Evolutionary conservation across 2,888 invertebrate genomes (phyloP), one percentile per base, ranked within the genome.

Genomic region (Phoenoteleia sp.): DNA sequence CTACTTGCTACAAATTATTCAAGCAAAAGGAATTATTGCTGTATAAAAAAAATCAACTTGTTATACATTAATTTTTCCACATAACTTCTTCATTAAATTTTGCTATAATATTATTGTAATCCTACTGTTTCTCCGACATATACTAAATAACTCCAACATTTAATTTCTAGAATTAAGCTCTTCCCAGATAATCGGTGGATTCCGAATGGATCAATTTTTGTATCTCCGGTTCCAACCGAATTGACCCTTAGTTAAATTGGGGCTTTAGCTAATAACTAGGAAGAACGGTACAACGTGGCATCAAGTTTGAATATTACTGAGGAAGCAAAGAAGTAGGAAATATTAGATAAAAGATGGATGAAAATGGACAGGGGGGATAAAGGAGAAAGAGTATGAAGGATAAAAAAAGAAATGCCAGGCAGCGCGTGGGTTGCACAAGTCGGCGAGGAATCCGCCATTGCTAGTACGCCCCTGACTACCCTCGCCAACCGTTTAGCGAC

Each of bases 371-470:
- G 49, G 74, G 69, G n/a, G 71, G 66, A 84, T 74, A 64, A 75
- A 9, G 71, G 45, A 42, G 75, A 60, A 64, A 64, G 84, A 85
- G 64, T 75, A 82, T 84, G 86, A 83, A 74, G 64, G 72, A 82
- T 84, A 85, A 83, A 74, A 67, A 60, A 81, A 80, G 81, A 76
- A 74, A 84, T 82, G 71, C 79, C 62, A 80, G 29, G 82, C 47
- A 49, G 75, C 86, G 88, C 87, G 88, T 90, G 88, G 89, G 88
- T 90, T 88, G 89, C 87, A 84, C 87, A 89, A 90, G 87, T 77
- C 52, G 74, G 58, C 74, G 74, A 81, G 39, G 81, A 89, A 81
- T 86, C 90, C 90, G 90, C 90, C 90, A 90, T 90, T 88, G 88
- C 89, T 85, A 81, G 87, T 85, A 84, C 85, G 81, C 87, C 87